Conservation (phyloP, 2,797 vertebrate species). For the Xyrichtys novacula region DNA sequence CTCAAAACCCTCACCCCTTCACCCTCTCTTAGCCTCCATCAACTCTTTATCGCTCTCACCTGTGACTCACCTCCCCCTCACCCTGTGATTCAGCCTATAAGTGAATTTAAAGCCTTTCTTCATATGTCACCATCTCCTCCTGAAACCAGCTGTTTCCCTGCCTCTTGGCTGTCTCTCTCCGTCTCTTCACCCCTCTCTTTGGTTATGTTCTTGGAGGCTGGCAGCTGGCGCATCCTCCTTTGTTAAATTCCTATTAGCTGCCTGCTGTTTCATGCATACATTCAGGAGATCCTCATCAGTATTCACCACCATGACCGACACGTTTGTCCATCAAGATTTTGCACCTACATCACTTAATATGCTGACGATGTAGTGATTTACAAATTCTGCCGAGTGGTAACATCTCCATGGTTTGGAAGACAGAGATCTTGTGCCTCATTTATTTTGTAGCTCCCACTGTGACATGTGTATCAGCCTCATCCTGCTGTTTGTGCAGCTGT, state of each 20-base stretch:
- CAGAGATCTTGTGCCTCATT: background rate
- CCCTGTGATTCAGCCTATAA: background rate
- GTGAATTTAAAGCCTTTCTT: conserved; percentile 9
- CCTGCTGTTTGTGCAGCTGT: background rate
- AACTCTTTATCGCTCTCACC: background rate
- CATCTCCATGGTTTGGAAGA: background rate
- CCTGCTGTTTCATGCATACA: conserved; percentile 2
- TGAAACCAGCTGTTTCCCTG: background rate
- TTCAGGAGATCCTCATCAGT: conserved; percentile 21
- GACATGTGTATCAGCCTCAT: background rate
- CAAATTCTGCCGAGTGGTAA: background rate
- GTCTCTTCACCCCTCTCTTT: background rate
- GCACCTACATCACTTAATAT: conserved; percentile 12
- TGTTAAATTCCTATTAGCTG: conserved; percentile 32
- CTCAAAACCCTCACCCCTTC: background rate
- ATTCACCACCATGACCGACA: conserved; percentile 9
- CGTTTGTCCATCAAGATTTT: background rate
- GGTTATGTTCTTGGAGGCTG: conserved; percentile 7
- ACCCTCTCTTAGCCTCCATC: background rate
- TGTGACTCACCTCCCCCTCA: background rate
- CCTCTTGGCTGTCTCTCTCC: background rate
- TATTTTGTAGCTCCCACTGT: background rate
- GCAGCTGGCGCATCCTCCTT: conserved; percentile 19
- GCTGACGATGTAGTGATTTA: conserved; percentile 16
- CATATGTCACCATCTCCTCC: background rate